Base-by-base conservation (phyloP, 2,113 vertebrate genomes). In the Labrus mixtus region DNA sequence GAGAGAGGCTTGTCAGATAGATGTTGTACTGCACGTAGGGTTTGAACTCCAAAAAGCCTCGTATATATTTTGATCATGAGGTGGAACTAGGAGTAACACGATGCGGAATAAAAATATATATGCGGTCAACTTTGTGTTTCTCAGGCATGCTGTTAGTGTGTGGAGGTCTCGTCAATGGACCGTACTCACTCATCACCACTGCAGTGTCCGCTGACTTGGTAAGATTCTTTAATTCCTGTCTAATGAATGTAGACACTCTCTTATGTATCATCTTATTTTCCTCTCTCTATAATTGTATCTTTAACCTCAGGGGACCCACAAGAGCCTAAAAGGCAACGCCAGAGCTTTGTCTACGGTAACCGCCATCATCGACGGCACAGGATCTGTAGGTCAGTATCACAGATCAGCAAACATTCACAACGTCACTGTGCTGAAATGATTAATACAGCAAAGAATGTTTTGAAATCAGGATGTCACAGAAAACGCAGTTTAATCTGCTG, bases 141-240 rank as follows among this genome's bases (percentile, higher is more conserved):
- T 0, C 80, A 99, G 98, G 79, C 0, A 98, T 99, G 98, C 90
- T 99, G 76, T 87, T 99, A 3, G 43, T 98, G 72, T 98, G 96
- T 2, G 97, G 98, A 0, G 93, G 90, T 1, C 92, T 99, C 61
- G 98, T 99, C 2, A 99, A 99, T 0, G 97, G 98, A 5, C 98
- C 98, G 0, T 99, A 99, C 0, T 91, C 97, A 0, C 96, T 99
- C 73, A 99, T 99, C 88, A 99, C 98, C 0, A 99, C 98, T 0
- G 98, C 97, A 0, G 98, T 99, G n/a, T 98, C 97, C 0, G 97
- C 98, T 33, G 98, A 99, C 83, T 74, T 99, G 95, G 98, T 99
- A 84, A 96, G 95, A 16, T 1, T 37, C 4, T 62, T 17, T 45
- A 3, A 13, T 33, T 57, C 11, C 7, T 25, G 11, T n/a, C 25